A percentile compares a stretch with the other conserved stretches of the same genome.
These are phyloP conservation scores for Phaedon cochleariae DNA, from an alignment of 2,888 invertebrate genomes.

Conservation along the genomic window DNA sequence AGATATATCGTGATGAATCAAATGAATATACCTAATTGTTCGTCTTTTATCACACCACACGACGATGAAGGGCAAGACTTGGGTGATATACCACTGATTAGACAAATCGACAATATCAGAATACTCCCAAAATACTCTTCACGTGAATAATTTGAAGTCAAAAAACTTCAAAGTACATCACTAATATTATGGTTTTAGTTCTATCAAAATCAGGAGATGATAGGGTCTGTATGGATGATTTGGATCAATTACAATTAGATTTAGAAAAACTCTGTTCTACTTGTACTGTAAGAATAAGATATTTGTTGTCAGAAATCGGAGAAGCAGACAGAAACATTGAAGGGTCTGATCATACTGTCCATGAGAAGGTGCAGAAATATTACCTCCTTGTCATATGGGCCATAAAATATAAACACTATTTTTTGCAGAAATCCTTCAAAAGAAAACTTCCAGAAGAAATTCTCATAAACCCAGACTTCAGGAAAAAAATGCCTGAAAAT, in stretches of 20 bases:
- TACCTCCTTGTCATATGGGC: no score
- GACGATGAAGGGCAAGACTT: background rate
- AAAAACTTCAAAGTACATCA: no score
- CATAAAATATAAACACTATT: no score
- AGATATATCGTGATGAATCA: no score
- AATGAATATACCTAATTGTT: background rate
- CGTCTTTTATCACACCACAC: background rate
- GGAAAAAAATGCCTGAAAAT: slow-evolving; percentile 78
- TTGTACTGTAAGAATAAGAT: slow-evolving; percentile 80
- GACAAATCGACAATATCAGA: background rate
- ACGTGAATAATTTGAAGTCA: background rate
- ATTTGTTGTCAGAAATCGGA: slow-evolving; percentile 73
- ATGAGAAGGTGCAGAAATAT: slow-evolving; percentile 56
- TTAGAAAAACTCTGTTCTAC: slow-evolving; percentile 85
- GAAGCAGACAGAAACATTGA: slow-evolving; percentile 66
- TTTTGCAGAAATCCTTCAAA: slow-evolving; percentile 51
- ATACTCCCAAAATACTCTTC: background rate
- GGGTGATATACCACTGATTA: no score
- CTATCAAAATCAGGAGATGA: slow-evolving; percentile 76
- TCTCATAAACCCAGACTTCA: slow-evolving; percentile 51
- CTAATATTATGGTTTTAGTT: slow-evolving; percentile 54
- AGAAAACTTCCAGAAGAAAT: slow-evolving; percentile 57
- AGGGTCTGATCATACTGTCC: slow-evolving; percentile 60
- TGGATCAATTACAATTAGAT: slow-evolving; percentile 86
- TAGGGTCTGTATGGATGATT: slow-evolving; percentile 82